Base-by-base conservation (phyloP, 1,140 invertebrate genomes). In the Drosophila dunni region DNA sequence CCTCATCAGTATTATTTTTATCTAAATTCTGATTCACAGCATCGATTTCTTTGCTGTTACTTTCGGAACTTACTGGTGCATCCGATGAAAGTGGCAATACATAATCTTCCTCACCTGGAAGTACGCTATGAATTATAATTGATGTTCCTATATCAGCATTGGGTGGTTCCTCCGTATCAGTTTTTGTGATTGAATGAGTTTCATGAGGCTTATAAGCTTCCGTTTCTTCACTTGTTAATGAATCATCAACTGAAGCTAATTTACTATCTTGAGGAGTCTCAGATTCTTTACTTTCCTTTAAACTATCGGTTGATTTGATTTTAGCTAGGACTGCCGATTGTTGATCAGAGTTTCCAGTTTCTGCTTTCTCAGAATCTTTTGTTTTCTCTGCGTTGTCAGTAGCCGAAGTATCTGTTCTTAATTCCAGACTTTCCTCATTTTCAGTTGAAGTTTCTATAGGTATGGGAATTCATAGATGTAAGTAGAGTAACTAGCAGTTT, bases 51-150 rank as follows among this genome's bases (percentile, higher is more conserved):
- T 13, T 45, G n/a, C 8, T 42, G 2, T 1, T 40, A 15, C n/a
- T 34, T 3, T 44, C 20, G 1, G 24, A 11, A 36, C 1, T 33
- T 6, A 13, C 0, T 36, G 3, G n/a, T 38, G 8, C 15, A 13
- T 61, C 20, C 0, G 65, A 8, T 1, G 33, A 17, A 0, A 66
- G 38, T 7, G 24, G 17, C 5, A 63, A 56, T 9, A 34, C 40
- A 75, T 65, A 65, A 50, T 71, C 61, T 3, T 61, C 58, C 61
- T 76, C 68, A 8, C 68, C 70, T 5, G 67, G 54, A 56, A 72
- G 46, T 15, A 72, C 48, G 40, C 74, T 76, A 3, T 76, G 48
- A 45, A 72, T 66, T 4, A 48, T 62, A 7, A 76, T 65, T 8
- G 74, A 46, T 36, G 57, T 69, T 44, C 66, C 51, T 51, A 70